A percentile compares a stretch with the other conserved stretches of the same genome.
Evolutionary conservation across 2,797 vertebrate genomes (phyloP).

Genomic region (Alosa sapidissima): DNA sequence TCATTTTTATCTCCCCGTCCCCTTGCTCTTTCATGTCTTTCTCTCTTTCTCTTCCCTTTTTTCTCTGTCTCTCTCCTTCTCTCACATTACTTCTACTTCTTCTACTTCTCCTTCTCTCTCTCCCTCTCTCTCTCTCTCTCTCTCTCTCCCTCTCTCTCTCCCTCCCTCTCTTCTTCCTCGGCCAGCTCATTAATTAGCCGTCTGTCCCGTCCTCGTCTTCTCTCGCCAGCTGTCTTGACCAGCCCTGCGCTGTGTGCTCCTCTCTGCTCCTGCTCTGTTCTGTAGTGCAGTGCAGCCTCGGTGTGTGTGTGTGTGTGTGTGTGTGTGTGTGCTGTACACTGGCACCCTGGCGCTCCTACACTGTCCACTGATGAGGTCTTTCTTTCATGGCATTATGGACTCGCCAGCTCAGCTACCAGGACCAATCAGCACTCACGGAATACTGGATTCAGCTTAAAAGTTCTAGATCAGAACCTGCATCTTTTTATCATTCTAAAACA

Average conservation of each 20-base stretch:
- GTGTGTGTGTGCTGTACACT: background rate
- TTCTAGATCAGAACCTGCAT: background rate
- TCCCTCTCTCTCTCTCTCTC: background rate
- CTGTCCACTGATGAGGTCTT: background rate
- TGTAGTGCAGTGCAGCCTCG: background rate
- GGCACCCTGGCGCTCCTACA: background rate
- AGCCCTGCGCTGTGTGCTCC: background rate
- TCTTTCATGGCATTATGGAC: background rate
- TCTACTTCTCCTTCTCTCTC: background rate
- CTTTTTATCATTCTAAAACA: no score
- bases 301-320: background rate
- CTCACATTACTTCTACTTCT: background rate
- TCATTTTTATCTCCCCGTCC: background rate
- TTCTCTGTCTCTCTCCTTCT: background rate
- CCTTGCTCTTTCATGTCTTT: background rate
- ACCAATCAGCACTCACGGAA: background rate
- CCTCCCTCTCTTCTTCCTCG: background rate
- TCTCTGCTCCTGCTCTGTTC: no score
- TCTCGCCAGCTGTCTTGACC: slow-evolving; percentile 33
- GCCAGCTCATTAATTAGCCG: slow-evolving; percentile 21
- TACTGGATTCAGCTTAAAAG: background rate
- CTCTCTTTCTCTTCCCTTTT: background rate
- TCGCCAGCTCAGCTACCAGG: background rate
- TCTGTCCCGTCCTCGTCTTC: slow-evolving; percentile 13
- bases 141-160: background rate